Base-by-base conservation (phyloP, 2,113 vertebrate genomes). In the Colossoma macropomum region DNA sequence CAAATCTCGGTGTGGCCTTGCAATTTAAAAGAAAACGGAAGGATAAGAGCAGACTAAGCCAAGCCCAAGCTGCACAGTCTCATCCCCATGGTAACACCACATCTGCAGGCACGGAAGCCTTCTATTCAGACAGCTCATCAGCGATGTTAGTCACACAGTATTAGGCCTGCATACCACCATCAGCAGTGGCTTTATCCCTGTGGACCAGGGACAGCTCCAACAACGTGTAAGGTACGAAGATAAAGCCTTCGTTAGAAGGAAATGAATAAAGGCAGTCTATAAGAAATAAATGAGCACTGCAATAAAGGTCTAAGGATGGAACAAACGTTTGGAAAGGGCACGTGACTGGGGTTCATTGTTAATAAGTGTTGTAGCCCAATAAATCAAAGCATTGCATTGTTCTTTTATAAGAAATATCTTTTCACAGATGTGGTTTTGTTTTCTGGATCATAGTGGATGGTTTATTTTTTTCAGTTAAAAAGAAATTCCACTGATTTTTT, bases 11-110 rank as follows among this genome's bases (percentile, higher is more conserved):
- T 4, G 27, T 65, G 77, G 65, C 56, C 59, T 83, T 71, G 77
- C 41, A 80, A 73, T 84, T 72, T 84, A 77, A 86, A 56, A 73
- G 27, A 34, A 71, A 73, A 71, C 6, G 48, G 69, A 71, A 76
- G 75, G 50, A 77, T 56, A 66, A 73, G 45, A 45, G 15, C 38
- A 19, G 38, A 56, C 68, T 81, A 62, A 81, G 56, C 78, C 78
- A 66, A 81, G 54, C 45, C 52, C 38, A 17, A 56, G 78, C 78
- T 69, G 62, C 59, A 50, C 50, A 69, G 48, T 62, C 52, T 81
- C 78, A 86, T 84, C 77, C 82, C 85, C 85, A 84, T 86, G 82
- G 85, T 74, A 86, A 86, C 85, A 34, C 68, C 74, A 78, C 85
- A 84, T 84, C 77, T 80, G 81, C 81, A 83, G 77, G 72, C 75